phyloP scores from a whole-genome alignment of 2,888 invertebrate genomes.

The Sturmia bella region DNA sequence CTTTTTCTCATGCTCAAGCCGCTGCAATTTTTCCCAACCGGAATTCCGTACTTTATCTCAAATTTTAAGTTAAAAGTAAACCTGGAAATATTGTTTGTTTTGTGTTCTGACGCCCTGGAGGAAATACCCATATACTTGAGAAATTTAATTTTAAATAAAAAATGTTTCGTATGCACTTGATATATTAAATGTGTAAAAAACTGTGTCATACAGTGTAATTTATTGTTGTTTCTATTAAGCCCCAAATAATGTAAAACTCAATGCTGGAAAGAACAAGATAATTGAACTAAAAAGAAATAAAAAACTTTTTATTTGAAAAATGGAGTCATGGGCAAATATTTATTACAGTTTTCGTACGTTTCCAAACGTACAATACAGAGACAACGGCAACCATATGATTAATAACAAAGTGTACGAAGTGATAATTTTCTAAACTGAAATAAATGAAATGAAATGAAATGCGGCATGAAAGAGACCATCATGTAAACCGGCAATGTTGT shows the following conservation, averaged over 20 bases:
- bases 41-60: no score
- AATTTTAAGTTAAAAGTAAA: no score
- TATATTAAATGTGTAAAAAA: no score
- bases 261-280: background rate
- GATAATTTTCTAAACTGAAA: constrained; percentile 48
- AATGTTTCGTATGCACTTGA: no score
- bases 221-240: background rate
- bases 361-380: constrained; percentile 12
- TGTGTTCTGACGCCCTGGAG: no score
- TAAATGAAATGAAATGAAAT: constrained; percentile 48
- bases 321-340: constrained; percentile 40
- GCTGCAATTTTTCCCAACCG: no score
- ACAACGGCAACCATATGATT: constrained; percentile 52
- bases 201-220: background rate
- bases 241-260: constrained; percentile 8
- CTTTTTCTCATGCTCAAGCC: no score
- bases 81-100: no score
- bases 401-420: constrained; percentile 58
- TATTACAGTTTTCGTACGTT: constrained; percentile 22
- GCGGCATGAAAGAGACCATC: constrained; percentile 40
- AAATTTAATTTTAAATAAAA: no score
- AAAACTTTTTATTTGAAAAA: constrained; percentile 58
- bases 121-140: no score
- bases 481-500: constrained; percentile 63
- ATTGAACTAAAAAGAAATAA: constrained; percentile 24